phyloP scores from a whole-genome alignment of 2,888 invertebrate genomes.

The Eupithecia insigniata region DNA sequence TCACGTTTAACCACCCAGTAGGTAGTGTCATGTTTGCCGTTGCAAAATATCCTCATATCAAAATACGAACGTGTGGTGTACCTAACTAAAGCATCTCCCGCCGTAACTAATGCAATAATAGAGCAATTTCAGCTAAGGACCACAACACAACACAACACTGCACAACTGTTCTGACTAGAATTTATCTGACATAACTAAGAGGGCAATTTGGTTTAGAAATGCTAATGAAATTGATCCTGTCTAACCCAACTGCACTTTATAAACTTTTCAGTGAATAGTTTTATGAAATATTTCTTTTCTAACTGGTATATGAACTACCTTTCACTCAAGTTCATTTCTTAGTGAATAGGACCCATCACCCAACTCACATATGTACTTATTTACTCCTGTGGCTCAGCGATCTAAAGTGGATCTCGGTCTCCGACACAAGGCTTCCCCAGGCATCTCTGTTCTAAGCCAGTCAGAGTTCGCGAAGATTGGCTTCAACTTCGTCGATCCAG shows the following conservation, averaged over 20 bases:
- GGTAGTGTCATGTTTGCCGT: too few species aligned
- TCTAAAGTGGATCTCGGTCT: too few species aligned
- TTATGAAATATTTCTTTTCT: conserved; percentile 1
- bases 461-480: too few species aligned
- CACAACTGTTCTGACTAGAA: background rate
- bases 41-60: conserved; percentile 12
- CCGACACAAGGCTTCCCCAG: too few species aligned
- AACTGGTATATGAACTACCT: background rate
- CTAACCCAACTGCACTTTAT: background rate
- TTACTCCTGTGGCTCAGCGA: too few species aligned
- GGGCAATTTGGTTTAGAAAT: background rate
- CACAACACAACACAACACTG: conserved; percentile 2
- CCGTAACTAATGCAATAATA: conserved; percentile 72
- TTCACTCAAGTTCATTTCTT: background rate
- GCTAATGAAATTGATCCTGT: background rate
- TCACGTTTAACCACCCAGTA: too few species aligned
- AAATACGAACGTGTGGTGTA: conserved; percentile 38
- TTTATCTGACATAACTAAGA: background rate
- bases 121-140: conserved; percentile 59
- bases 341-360: background rate
- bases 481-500: too few species aligned
- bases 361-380: too few species aligned
- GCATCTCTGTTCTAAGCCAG: too few species aligned
- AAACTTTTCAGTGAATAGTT: background rate
- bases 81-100: conserved; percentile 47